Conservation (phyloP, 2,113 vertebrate genomes). For the Nicator chloris region DNA sequence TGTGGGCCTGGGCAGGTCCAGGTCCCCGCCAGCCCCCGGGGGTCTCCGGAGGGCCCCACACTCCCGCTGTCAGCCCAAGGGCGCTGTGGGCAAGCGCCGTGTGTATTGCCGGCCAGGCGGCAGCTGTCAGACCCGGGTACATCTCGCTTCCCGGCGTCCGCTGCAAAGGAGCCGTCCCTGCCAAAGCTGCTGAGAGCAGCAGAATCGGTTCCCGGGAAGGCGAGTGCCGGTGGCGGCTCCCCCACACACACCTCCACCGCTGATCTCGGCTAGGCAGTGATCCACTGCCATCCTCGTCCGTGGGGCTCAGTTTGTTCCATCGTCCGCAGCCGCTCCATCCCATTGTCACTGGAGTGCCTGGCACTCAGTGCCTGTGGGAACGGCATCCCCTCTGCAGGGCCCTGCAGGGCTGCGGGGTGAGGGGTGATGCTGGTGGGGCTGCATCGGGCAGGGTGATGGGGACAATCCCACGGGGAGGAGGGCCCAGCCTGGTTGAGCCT, state of each 20-base stretch:
- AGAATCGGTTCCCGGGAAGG: slow-evolving; percentile 34
- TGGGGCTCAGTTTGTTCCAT: not conserved
- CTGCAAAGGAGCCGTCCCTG: slow-evolving; percentile 44
- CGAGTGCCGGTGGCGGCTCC: not conserved
- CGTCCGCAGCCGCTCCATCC: not conserved
- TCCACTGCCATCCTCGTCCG: not conserved
- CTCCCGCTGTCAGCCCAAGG: not conserved
- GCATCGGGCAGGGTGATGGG: not conserved
- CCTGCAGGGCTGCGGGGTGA: not conserved
- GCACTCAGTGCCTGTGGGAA: not conserved
- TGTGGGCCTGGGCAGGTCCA: not conserved
- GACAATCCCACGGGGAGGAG: rapidly evolving
- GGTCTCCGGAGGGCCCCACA: not conserved
- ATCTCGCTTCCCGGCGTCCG: slow-evolving; percentile 41
- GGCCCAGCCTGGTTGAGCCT: not conserved
- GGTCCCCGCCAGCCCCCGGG: not conserved
- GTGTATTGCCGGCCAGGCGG: slow-evolving; percentile 16
- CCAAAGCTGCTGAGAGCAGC: slow-evolving; percentile 65
- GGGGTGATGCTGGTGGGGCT: not conserved
- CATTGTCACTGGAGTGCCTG: rapidly evolving
- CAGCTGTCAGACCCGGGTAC: slow-evolving; percentile 49
- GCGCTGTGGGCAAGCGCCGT: not conserved
- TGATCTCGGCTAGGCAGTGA: not conserved
- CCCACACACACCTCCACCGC: not conserved
- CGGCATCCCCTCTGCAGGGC: not conserved